These are phyloP conservation scores for Tauraco hartlaubi DNA, from an alignment of 2,797 vertebrate genomes.

Conservation along the genomic window DNA sequence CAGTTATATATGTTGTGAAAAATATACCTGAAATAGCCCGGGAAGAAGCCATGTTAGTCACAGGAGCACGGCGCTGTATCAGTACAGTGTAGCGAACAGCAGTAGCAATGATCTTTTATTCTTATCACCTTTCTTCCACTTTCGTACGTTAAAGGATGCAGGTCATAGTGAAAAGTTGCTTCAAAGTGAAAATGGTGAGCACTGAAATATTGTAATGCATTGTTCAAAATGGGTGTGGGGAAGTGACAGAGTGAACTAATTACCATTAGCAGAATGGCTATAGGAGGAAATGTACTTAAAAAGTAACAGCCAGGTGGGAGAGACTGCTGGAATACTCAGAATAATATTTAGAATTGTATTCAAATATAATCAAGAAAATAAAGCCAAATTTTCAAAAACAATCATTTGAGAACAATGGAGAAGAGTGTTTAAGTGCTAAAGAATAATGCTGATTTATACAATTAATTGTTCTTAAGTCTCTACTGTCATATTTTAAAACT, in stretches of 20 bases:
- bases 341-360: constrained; percentile 9
- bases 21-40: not conserved
- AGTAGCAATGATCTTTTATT: not conserved
- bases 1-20: not conserved
- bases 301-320: not conserved
- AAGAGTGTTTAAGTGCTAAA: not conserved
- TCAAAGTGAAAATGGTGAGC: not conserved
- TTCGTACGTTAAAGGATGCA: not conserved
- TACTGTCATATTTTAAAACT: not conserved
- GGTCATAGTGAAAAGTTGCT: not conserved
- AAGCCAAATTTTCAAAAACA: not conserved
- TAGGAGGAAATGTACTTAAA: not conserved
- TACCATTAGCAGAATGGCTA: not conserved
- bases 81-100: not conserved
- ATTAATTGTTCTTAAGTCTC: not conserved
- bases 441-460: not conserved
- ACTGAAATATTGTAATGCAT: not conserved
- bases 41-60: not conserved
- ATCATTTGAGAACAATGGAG: not conserved
- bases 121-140: not conserved
- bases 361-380: not conserved
- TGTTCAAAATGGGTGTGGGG: not conserved
- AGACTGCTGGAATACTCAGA: not conserved
- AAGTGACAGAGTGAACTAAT: not conserved
- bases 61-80: not conserved